Evolutionary conservation across 2,113 vertebrate species (phyloP).

Genomic region (Ophiodon elongatus): DNA sequence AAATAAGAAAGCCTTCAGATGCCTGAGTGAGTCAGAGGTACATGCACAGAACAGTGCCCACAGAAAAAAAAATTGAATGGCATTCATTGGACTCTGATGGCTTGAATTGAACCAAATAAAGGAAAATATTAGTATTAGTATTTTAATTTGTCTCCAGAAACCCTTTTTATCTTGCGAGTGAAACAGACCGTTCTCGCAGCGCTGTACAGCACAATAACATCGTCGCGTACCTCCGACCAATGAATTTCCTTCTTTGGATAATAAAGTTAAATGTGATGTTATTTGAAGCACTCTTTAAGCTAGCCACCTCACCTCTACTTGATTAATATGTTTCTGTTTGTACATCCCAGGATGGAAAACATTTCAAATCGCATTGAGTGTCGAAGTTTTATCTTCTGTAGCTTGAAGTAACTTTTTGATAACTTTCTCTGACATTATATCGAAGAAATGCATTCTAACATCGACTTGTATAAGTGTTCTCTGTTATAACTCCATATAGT

Average conservation of each 20-base stretch:
- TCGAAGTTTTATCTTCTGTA: not conserved
- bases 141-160: not conserved
- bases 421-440: not conserved
- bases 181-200: not conserved
- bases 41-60: slow-evolving; percentile 38
- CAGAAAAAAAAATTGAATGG: slow-evolving; percentile 26
- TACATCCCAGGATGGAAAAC: not conserved
- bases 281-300: not conserved
- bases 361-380: not conserved
- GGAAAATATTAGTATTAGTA: not conserved
- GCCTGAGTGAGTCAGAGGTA: slow-evolving; percentile 62
- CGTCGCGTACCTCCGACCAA: not conserved
- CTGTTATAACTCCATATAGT: not conserved
- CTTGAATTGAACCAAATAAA: not conserved
- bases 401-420: not conserved
- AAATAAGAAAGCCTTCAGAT: slow-evolving; percentile 51
- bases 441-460: not conserved
- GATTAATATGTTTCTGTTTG: not conserved
- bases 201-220: not conserved
- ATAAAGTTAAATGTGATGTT: not conserved
- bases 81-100: slow-evolving; percentile 22
- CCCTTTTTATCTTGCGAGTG: not conserved
- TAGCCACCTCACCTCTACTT: not conserved
- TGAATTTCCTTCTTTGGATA: not conserved
- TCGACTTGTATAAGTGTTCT: not conserved